A percentile compares a stretch with the other conserved stretches of the same genome.
Evolutionary conservation across 1,140 invertebrate species (phyloP).

Genomic region (Zaprionus taronus): DNA sequence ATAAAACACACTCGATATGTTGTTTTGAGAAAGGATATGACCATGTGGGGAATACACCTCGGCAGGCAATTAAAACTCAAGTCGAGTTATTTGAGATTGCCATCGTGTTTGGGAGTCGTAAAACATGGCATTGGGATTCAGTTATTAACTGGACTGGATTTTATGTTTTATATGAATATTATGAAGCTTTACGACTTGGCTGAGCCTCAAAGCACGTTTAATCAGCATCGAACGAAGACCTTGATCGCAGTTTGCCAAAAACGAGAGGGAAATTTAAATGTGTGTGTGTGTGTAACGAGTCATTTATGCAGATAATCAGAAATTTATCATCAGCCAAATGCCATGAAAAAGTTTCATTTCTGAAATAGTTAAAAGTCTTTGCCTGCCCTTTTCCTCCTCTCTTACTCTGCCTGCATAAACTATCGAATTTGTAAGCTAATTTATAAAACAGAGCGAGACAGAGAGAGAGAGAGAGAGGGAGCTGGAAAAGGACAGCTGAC

Average conservation of each 20-base stretch:
- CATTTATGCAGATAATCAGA: slow-evolving; percentile 62
- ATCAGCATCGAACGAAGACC: slow-evolving; percentile 6
- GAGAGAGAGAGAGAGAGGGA: slow-evolving; percentile 6
- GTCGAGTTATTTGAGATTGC: slow-evolving; percentile 32
- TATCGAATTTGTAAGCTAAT: slow-evolving; percentile 58
- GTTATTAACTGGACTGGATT: slow-evolving; percentile 11
- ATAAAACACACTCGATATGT: slow-evolving; percentile 19
- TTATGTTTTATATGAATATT: slow-evolving; percentile 7
- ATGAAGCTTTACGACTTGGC: slow-evolving; percentile 30
- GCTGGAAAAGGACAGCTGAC: background rate
- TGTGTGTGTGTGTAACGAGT: slow-evolving; percentile 5
- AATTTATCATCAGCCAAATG: slow-evolving; percentile 34
- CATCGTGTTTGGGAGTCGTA: slow-evolving; percentile 32
- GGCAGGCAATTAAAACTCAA: slow-evolving; percentile 42
- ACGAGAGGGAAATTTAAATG: background rate
- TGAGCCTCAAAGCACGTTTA: slow-evolving; percentile 37
- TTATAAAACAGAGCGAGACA: slow-evolving; percentile 39
- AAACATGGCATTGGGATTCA: slow-evolving; percentile 30
- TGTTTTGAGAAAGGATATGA: slow-evolving; percentile 12
- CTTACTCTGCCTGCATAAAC: slow-evolving; percentile 40
- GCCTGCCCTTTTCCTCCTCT: background rate
- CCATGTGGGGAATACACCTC: slow-evolving; percentile 21
- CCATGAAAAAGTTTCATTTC: slow-evolving; percentile 14
- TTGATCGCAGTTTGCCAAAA: slow-evolving; percentile 44
- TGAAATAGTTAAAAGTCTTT: slow-evolving; percentile 39